Evolutionary conservation across 23 tunicate species (phyloP).

Genomic region (Phallusia fumigata): DNA sequence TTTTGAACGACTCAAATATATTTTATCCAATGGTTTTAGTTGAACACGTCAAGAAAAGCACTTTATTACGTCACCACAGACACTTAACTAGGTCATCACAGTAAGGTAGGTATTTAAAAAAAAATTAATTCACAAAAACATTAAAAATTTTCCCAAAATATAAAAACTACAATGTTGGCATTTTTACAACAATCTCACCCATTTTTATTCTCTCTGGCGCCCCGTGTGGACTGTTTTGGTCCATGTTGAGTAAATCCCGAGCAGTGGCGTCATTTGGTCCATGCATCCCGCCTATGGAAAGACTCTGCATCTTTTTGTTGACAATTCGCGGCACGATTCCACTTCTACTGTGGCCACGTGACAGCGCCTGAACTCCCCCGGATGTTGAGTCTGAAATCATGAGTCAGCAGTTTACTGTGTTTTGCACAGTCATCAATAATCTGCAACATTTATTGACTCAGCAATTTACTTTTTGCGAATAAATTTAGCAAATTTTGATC

Average conservation of each 20-base stretch:
- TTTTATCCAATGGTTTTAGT: too few species aligned
- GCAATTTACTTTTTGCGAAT: too few species aligned
- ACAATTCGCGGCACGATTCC: constrained; percentile 52
- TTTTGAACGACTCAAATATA: too few species aligned
- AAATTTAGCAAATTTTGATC: too few species aligned
- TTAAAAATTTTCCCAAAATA: too few species aligned
- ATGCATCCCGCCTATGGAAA: constrained; percentile 46
- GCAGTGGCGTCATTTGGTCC: constrained; percentile 11
- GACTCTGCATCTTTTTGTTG: constrained; percentile 78
- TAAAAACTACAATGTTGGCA: background rate
- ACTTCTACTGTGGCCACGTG: constrained; percentile 32
- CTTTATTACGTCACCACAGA: too few species aligned
- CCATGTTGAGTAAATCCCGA: constrained; percentile 17
- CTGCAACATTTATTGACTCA: too few species aligned
- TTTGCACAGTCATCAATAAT: too few species aligned
- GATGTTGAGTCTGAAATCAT: constrained; percentile 70
- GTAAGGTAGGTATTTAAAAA: too few species aligned
- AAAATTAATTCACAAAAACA: too few species aligned
- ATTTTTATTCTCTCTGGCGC: background rate
- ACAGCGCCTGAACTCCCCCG: constrained; percentile 59
- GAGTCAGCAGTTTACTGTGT: background rate
- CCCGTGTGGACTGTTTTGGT: background rate
- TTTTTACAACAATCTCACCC: background rate
- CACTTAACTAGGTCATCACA: too few species aligned
- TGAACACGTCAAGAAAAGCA: too few species aligned